A percentile compares a stretch with the other conserved stretches of the same genome.
phyloP scores from a whole-genome alignment of 2,113 vertebrate genomes.

The Sinocyclocheilus anshuiensis region DNA sequence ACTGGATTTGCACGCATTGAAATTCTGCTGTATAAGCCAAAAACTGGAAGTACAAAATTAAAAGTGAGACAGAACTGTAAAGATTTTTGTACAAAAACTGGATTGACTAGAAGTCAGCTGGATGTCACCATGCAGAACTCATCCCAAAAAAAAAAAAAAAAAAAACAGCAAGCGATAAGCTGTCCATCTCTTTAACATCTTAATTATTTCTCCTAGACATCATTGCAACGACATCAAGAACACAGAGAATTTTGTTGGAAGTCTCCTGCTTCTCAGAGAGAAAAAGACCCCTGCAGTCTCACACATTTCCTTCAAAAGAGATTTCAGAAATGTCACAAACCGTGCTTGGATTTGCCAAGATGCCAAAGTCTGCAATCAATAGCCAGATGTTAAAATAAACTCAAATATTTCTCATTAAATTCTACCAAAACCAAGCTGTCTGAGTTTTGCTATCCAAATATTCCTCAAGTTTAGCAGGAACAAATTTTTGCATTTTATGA shows the following conservation, averaged over 20 bases:
- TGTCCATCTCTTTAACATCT: not conserved
- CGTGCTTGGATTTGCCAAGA: too few relatives aligned
- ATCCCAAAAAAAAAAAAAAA: not conserved
- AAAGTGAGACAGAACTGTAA: not conserved
- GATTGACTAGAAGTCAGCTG: not conserved
- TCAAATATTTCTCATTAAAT: not conserved
- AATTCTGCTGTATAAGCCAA: conserved; percentile 2
- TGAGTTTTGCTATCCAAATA: not conserved
- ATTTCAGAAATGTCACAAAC: too few relatives aligned
- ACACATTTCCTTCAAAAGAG: not conserved
- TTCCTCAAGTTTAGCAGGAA: too few relatives aligned
- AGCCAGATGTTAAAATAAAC: not conserved
- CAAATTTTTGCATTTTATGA: too few relatives aligned
- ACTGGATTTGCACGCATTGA: conserved; percentile 8
- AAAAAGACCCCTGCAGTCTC: not conserved
- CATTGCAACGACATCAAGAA: not conserved
- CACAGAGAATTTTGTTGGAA: not conserved
- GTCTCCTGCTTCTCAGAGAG: not conserved
- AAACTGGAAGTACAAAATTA: not conserved
- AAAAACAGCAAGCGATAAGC: not conserved
- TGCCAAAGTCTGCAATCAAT: not conserved
- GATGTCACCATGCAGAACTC: not conserved
- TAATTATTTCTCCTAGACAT: not conserved
- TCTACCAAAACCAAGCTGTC: not conserved
- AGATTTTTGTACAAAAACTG: not conserved